phyloP scores from a whole-genome alignment of 2,888 invertebrate genomes.

The Drosophila hamatofila region DNA sequence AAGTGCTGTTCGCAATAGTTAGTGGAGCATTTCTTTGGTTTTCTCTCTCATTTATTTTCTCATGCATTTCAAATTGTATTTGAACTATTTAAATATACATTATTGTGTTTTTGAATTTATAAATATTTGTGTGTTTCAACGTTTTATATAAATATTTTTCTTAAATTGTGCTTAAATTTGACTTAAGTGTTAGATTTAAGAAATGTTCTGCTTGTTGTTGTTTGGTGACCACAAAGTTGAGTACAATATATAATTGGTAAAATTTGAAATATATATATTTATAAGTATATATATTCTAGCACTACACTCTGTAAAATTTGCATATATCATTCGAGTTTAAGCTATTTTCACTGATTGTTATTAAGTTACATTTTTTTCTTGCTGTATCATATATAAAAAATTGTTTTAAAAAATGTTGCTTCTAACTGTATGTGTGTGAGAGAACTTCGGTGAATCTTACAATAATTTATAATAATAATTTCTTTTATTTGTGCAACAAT shows the following conservation, averaged over 20 bases:
- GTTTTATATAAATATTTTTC: conserved; percentile 63
- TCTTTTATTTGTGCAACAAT: conserved; percentile 55
- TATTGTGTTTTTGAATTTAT: conserved; percentile 65
- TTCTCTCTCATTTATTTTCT: conserved; percentile 64
- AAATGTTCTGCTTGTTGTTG: conserved; percentile 45
- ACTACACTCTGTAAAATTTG: conserved; percentile 65
- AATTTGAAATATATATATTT: conserved; percentile 59
- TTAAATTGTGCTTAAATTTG: conserved; percentile 64
- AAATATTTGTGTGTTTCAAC: conserved; percentile 76
- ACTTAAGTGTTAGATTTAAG: conserved; percentile 47
- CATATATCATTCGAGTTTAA: conserved; percentile 56
- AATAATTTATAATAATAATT: conserved; percentile 34
- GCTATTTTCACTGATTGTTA: conserved; percentile 75
- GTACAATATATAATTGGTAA: conserved; percentile 65
- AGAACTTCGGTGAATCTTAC: conserved; percentile 59
- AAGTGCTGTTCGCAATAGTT: neutral
- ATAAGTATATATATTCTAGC: too few relatives aligned
- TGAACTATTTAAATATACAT: conserved; percentile 79
- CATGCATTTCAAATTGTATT: conserved; percentile 81
- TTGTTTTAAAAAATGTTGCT: conserved; percentile 37
- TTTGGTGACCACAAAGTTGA: conserved; percentile 63
- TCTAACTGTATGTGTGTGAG: conserved; percentile 41
- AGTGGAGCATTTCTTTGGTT: conserved; percentile 7
- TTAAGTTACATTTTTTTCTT: conserved; percentile 54
- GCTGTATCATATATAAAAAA: conserved; percentile 39